Base-by-base conservation (phyloP, 2,888 invertebrate species). In the Scaptomyza parva region DNA sequence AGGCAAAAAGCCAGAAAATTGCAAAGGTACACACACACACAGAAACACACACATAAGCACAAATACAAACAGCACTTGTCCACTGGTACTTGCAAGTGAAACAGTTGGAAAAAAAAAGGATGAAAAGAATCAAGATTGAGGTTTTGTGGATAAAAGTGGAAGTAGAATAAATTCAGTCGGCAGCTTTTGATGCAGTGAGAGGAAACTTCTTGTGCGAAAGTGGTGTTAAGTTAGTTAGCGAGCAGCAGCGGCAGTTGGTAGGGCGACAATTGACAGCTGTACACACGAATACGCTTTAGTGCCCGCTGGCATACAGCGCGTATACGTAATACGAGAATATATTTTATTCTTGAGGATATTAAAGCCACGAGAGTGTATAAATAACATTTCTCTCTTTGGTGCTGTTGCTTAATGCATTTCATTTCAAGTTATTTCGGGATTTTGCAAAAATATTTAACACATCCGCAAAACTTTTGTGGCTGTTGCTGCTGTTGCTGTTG, bases 381-480 rank as follows among this genome's bases (percentile, higher is more conserved):
- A 9, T n/a, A 9, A 18, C 12, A 28, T 2, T 5, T n/a, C 3
- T 2, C 3, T 2, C n/a, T 4, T 8, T n/a, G 14, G 12, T n/a
- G 26, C 9, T 63, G 64, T 50, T 72, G 14, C 55, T 76, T 57
- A 85, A 76, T 81, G 73, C 82, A 73, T 65, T 73, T 76, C 48
- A 39, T 43, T 76, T 53, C 6, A 50, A 75, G 82, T 61, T 86
- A 63, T 70, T 83, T 65, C 39, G 30, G 81, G 44, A 48, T 45
- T 40, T 47, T 61, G 61, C 62, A 64, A 61, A 76, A 76, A 74
- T 76, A 60, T 77, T 76, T 50, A 66, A 63, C 77, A 65, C 72
- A 52, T 41, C 53, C 47, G 40, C 60, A 65, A 69, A 77, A 74
- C 66, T 72, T 84, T 65, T 78, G 66, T 63, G 76, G 70, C 78